A percentile compares a stretch with the other conserved stretches of the same genome.
Evolutionary conservation across 2,888 invertebrate genomes (phyloP).

Genomic region (Acholoe squamosa): DNA sequence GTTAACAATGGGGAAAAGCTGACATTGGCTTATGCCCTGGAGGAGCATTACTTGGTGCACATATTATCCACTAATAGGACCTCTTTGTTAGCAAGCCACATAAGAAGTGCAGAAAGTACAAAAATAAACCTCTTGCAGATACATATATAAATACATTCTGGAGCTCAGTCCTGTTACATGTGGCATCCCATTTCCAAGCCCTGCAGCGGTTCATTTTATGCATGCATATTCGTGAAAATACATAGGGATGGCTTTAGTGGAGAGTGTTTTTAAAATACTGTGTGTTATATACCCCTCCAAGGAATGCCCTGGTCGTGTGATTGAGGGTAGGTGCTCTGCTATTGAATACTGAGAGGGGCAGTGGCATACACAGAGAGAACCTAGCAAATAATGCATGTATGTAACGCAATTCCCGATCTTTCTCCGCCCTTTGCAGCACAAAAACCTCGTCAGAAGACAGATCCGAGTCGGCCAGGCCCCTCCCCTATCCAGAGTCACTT

Average conservation of each 20-base stretch:
- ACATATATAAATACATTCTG: background rate
- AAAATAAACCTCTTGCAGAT: background rate
- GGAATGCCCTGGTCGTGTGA: background rate
- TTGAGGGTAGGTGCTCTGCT: background rate
- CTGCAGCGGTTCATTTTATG: constrained; percentile 38
- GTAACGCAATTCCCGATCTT: constrained; percentile 22
- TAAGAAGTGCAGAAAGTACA: background rate
- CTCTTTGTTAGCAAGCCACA: background rate
- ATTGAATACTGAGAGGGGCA: background rate
- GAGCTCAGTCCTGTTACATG: constrained; percentile 6
- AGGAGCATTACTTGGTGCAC: background rate
- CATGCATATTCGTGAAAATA: constrained; percentile 26
- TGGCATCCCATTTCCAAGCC: constrained; percentile 6
- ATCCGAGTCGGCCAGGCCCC: background rate
- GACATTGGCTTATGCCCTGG: background rate
- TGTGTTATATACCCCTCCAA: background rate
- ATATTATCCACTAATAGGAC: background rate
- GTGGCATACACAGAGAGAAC: background rate
- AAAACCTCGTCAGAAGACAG: constrained; percentile 54
- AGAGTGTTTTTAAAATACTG: background rate
- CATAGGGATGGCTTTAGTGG: background rate
- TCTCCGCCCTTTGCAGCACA: constrained; percentile 32
- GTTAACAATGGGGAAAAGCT: background rate
- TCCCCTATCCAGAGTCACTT: background rate
- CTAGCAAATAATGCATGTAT: constrained; percentile 50